Evolutionary conservation across 2,797 vertebrate species (phyloP), one percentile per base, ranked within the genome.

Genomic region (Sandelia bainsii): DNA sequence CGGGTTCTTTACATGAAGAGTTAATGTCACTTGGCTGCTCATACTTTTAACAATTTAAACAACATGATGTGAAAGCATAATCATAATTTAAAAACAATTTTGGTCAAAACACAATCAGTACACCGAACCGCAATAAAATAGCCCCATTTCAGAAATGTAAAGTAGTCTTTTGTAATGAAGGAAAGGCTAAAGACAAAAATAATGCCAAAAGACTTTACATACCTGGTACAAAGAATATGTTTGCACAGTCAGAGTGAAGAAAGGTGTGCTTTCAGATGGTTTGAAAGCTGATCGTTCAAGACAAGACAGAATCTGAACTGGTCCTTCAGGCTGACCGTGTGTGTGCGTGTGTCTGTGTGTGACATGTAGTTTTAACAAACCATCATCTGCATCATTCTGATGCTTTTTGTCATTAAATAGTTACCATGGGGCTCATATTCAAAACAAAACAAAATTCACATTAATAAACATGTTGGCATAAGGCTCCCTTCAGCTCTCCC

Each of bases 151-250:
- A 20, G 34, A 34, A 29, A 29, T 9, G 3, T 9, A 14, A 57
- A 19, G 1, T 8, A 34, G n/a, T 45, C 8, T 12, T 19, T 39
- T n/a, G 7, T 10, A 13, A 13, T 25, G 29, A 11, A 19, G 9
- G 51, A 20, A 27, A 27, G 12, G 17, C 52, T 11, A 4, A 45
- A 45, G 32, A 22, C 0, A 23, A 8, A 22, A 8, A 7, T 40
- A 40, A 29, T 29, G 27, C 27, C 19, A 14, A 14, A 22, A 60
- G 37, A n/a, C 16, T 23, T 37, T 2, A 54, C 39, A 6, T 54
- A 71, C 50, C 51, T 72, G 44, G 3, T 19, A 48, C 29, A 71
- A 56, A 56, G 32, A 54, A 4, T 9, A 25, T 11, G 49, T 11
- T 34, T 8, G 17, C n/a, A 9, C 48, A 6, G 46, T 44, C 13